A percentile compares a stretch with the other conserved stretches of the same genome.
Evolutionary conservation across 2,797 vertebrate species (phyloP).

Genomic region (Amblyraja radiata): DNA sequence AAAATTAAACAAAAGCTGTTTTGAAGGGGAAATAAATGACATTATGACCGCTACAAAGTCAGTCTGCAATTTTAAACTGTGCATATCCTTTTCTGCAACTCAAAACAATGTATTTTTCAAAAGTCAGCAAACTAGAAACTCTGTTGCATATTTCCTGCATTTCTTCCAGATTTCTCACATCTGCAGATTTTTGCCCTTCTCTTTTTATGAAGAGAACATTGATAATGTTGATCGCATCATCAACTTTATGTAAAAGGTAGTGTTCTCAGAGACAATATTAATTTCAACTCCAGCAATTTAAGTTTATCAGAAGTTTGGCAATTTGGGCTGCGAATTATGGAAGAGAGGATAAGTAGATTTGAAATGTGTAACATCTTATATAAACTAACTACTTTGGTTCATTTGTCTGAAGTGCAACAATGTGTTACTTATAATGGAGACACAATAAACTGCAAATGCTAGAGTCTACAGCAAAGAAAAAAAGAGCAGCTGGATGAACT

Average conservation of each 20-base stretch:
- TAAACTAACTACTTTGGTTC: too few species aligned
- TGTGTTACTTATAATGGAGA: not conserved
- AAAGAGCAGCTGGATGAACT: too few species aligned
- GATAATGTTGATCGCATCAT: not conserved
- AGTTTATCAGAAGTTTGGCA: not conserved
- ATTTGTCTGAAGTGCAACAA: not conserved
- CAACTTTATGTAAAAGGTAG: not conserved
- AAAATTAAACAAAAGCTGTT: conserved; percentile 35
- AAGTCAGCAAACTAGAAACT: too few species aligned
- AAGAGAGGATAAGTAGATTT: not conserved
- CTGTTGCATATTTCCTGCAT: too few species aligned
- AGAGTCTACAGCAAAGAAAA: too few species aligned
- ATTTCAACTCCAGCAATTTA: not conserved
- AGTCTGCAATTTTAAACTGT: not conserved
- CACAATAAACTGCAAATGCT: too few species aligned
- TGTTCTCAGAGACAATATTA: not conserved
- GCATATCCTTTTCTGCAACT: too few species aligned
- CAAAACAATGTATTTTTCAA: too few species aligned
- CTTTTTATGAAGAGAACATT: not conserved
- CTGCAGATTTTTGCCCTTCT: too few species aligned
- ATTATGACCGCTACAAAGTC: conserved; percentile 14
- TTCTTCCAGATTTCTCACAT: too few species aligned
- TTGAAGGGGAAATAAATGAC: conserved; percentile 7
- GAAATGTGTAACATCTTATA: not conserved
- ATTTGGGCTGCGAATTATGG: not conserved